These are phyloP conservation scores for Anolis carolinensis DNA, from an alignment of 2,113 vertebrate genomes.

Conservation along the genomic window DNA sequence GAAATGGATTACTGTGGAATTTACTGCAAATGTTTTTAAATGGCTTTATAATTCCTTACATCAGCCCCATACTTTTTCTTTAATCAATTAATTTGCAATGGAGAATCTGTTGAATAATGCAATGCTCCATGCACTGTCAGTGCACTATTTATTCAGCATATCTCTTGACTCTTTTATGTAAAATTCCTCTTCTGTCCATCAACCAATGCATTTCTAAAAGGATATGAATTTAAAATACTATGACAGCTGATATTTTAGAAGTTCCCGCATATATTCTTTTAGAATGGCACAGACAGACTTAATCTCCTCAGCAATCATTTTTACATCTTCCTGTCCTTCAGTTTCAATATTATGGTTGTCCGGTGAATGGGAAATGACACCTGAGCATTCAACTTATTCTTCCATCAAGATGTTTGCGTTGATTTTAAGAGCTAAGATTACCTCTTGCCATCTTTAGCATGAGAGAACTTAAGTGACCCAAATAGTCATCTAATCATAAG, in stretches of 20 bases:
- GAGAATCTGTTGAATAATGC: constrained; percentile 46
- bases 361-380: constrained; percentile 19
- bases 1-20: constrained; percentile 7
- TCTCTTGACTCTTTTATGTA: constrained; percentile 19
- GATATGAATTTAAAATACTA: constrained; percentile 58
- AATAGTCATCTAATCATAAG: background rate
- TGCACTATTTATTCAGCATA: constrained; percentile 45
- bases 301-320: constrained; percentile 60
- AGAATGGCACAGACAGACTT: constrained; percentile 62
- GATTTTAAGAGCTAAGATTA: background rate
- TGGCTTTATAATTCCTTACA: constrained; percentile 32
- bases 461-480: background rate
- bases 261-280: constrained; percentile 52
- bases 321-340: constrained; percentile 46
- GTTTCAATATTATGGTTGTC: constrained; percentile 42
- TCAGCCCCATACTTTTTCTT: constrained; percentile 44
- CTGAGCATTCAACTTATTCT: constrained; percentile 7
- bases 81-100: constrained; percentile 49
- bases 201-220: constrained; percentile 44
- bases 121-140: constrained; percentile 25
- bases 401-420: background rate
- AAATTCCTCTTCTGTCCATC: constrained; percentile 36
- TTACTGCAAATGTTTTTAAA: constrained; percentile 8
- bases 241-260: constrained; percentile 62
- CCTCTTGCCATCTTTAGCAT: background rate